phyloP scores from a whole-genome alignment of 2,797 vertebrate genomes.

The Vipera latastei region DNA sequence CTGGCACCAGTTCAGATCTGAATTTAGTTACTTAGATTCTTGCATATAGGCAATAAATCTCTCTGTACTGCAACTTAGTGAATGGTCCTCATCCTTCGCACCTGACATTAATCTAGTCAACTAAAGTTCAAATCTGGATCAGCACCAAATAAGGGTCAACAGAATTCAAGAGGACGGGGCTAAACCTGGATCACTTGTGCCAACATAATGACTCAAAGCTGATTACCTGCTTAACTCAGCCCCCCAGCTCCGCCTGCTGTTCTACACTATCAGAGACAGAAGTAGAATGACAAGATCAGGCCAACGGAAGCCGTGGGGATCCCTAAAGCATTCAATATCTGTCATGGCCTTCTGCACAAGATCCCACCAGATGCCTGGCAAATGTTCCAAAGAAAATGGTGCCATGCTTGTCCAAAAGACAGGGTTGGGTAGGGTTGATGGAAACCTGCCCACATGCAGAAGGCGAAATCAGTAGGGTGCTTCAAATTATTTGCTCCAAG shows the following conservation, averaged over 20 bases:
- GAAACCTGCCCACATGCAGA: conserved; percentile 12
- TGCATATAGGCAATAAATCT: neutral
- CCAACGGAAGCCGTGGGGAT: conserved; percentile 13
- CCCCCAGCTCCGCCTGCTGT: neutral
- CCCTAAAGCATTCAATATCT: conserved; percentile 16
- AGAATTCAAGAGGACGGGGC: neutral
- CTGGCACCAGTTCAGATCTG: neutral
- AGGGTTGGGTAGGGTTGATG: conserved; percentile 25
- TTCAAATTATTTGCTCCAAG: conserved; percentile 17
- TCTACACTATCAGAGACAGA: conserved; percentile 20
- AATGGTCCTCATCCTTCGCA: neutral
- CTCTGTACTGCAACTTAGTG: neutral
- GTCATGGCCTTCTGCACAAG: conserved; percentile 35
- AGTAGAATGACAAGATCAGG: neutral
- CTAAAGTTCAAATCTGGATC: neutral
- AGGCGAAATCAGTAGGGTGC: neutral
- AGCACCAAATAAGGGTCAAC: neutral
- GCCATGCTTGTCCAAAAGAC: neutral
- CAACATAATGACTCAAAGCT: neutral
- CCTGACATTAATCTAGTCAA: neutral
- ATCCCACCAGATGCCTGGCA: conserved; percentile 24
- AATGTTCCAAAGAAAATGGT: conserved; percentile 1
- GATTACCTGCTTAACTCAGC: neutral
- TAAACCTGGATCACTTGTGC: neutral
- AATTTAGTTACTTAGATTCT: neutral